A percentile compares a stretch with the other conserved stretches of the same genome.
These are phyloP conservation scores for Elachura formosa DNA, from an alignment of 2,113 vertebrate genomes.

Conservation along the genomic window DNA sequence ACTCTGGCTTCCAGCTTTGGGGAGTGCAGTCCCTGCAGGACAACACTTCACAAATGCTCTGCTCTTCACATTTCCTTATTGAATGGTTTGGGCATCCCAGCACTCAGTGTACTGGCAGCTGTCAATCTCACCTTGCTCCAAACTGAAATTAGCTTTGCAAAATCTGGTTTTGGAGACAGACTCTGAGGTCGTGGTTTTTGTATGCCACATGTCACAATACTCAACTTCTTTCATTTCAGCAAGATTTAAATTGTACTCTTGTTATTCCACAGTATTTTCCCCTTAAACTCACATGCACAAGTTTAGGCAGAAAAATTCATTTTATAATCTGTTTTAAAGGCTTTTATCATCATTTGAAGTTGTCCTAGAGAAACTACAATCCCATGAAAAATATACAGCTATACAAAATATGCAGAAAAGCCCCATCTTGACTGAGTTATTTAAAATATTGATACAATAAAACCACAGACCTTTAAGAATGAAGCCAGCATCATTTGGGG, in stretches of 20 bases:
- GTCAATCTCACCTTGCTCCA: background rate
- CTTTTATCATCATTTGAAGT: background rate
- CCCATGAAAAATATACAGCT: background rate
- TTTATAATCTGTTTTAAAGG: background rate
- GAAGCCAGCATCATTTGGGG: background rate
- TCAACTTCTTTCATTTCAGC: background rate
- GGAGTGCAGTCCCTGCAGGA: background rate
- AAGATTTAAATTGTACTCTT: background rate
- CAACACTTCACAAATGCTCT: background rate
- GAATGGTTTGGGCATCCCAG: background rate
- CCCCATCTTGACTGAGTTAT: background rate
- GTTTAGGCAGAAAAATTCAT: background rate
- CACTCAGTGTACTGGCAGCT: background rate
- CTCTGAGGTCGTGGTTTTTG: background rate
- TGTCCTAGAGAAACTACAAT: background rate
- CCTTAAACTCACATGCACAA: background rate
- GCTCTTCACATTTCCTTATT: background rate
- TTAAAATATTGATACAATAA: background rate
- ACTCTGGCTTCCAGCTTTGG: background rate
- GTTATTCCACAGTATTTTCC: background rate
- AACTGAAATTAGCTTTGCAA: slow-evolving; percentile 4
- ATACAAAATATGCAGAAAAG: background rate
- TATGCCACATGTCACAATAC: background rate
- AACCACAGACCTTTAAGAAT: background rate
- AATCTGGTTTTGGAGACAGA: background rate